A percentile compares a stretch with the other conserved stretches of the same genome.
Evolutionary conservation across 1,140 invertebrate genomes (phyloP).

Genomic region (Tachypleus tridentatus): DNA sequence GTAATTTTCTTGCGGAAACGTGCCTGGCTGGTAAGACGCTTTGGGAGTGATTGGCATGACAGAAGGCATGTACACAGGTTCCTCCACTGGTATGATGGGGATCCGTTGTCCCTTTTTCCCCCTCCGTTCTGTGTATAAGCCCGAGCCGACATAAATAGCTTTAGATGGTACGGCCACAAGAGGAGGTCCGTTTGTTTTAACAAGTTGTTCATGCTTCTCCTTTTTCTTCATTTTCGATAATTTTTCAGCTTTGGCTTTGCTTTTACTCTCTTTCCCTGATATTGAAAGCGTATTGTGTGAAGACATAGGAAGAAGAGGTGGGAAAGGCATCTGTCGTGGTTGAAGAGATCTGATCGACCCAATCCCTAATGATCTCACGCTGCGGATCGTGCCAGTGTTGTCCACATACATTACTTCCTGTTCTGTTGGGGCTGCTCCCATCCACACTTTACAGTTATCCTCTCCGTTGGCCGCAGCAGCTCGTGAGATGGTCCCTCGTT

Average conservation of each 20-base stretch:
- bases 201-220: conserved; percentile 12
- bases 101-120: conserved; percentile 19
- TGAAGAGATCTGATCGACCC: conserved; percentile 29
- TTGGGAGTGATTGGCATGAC: conserved; percentile 44
- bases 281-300: conserved; percentile 15
- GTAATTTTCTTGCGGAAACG: conserved; percentile 45
- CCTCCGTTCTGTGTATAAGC: conserved; percentile 17
- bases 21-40: conserved; percentile 46
- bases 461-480: conserved; percentile 51
- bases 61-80: conserved; percentile 47
- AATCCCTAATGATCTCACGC: conserved; percentile 46
- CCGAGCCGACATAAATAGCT: conserved; percentile 13
- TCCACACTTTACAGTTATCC: conserved; percentile 89
- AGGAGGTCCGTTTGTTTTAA: conserved; percentile 15
- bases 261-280: conserved; percentile 14
- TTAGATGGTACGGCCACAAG: conserved; percentile 22
- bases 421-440: conserved; percentile 31
- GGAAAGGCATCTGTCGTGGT: conserved; percentile 61
- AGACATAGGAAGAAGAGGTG: conserved; percentile 47
- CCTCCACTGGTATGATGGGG: conserved; percentile 32
- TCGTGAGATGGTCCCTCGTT: conserved; percentile 37
- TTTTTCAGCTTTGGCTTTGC: too few relatives aligned
- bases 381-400: conserved; percentile 50
- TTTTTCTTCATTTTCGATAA: neutral
- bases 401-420: conserved; percentile 18